Evolutionary conservation across 2,113 vertebrate genomes (phyloP).

Genomic region (Mus spicilegus): DNA sequence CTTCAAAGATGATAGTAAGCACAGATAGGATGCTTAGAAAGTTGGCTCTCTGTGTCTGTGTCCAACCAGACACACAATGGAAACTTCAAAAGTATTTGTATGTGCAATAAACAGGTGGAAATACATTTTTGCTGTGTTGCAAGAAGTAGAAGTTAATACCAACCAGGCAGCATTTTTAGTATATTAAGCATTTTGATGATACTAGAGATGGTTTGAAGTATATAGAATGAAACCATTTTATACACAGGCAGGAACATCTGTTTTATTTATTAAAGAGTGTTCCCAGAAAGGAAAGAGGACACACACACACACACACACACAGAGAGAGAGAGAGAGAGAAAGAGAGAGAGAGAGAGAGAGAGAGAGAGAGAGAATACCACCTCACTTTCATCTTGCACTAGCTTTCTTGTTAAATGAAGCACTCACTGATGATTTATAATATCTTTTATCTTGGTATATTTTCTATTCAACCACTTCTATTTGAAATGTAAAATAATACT

Average conservation of each 20-base stretch:
- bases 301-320: not conserved
- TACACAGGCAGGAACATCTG: not conserved
- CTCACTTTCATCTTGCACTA: not conserved
- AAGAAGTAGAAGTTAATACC: not conserved
- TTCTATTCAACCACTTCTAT: not conserved
- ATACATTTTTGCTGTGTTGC: not conserved
- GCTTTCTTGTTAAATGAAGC: not conserved
- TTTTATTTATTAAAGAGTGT: not conserved
- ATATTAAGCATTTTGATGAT: not conserved
- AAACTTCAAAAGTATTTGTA: not conserved
- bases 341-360: not conserved
- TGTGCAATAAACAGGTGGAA: not conserved
- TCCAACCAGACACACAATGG: not conserved
- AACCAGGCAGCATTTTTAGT: not conserved
- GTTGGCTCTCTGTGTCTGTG: not conserved
- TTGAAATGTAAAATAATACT: conserved; percentile 35
- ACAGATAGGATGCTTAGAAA: too few species aligned
- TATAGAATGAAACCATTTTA: not conserved
- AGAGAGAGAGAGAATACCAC: not conserved
- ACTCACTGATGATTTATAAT: not conserved
- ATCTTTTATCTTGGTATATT: conserved; percentile 26
- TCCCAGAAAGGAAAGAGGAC: not conserved
- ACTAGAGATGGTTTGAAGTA: not conserved
- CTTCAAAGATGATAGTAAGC: not conserved
- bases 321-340: not conserved